Base-by-base conservation (phyloP, 2,888 invertebrate genomes). In the Zygogramma bicolorata region DNA sequence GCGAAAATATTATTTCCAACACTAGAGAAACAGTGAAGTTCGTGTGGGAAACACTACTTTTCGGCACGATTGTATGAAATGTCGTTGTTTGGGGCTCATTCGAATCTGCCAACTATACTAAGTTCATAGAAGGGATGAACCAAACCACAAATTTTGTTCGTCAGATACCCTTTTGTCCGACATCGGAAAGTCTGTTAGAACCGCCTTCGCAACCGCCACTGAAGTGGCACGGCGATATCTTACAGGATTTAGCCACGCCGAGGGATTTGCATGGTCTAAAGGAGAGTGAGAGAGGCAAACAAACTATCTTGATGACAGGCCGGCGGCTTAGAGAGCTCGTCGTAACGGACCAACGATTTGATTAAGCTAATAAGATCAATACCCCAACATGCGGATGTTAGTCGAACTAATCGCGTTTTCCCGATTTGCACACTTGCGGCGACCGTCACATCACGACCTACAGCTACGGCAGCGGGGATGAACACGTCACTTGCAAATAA, bases 331-430 rank as follows among this genome's bases (percentile, higher is more conserved):
- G 70, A 68, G 71, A 63, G 68, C 69, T 69, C 42, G 65, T 73
- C 75, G 75, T 72, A 71, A 74, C 74, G 71, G 69, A 73, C 74
- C 75, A 75, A 77, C 79, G 78, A 81, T 81, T 80, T 80, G 80
- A 81, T 81, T 80, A 81, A 81, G 78, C 78, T 81, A 81, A 81
- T 81, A 81, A 80, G 81, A 81, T 81, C 81, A 78, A 81, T 81
- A 81, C 68, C 77, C 75, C 74, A 75, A 75, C 76, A 76, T 76
- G 76, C 77, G 79, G 78, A 77, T 78, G 79, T 78, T 78, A 76
- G 77, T 73, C 72, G 75, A 78, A 75, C 76, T 80, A 80, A 79
- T 79, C 80, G 77, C 70, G 73, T 79, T 78, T 72, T 77, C 73
- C 77, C 77, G 76, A 80, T 79, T 78, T 79, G 76, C 73, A 78